Conservation (phyloP, 2,797 vertebrate species). For the Dermochelys coriacea region DNA sequence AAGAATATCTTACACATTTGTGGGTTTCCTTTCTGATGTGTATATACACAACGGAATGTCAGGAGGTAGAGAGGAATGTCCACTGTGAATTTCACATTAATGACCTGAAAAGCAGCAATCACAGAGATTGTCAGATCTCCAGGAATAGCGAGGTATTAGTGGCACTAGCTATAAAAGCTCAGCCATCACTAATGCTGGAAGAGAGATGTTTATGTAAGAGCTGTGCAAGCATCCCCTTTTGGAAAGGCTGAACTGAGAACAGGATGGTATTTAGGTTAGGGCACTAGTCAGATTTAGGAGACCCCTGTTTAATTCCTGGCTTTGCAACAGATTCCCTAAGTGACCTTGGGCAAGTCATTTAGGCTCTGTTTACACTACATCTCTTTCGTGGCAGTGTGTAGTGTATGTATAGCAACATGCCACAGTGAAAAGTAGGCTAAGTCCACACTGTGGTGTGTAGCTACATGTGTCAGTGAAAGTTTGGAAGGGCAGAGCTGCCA, state of each 20-base stretch:
- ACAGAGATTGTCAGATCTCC: conserved; percentile 83
- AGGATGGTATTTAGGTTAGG: background rate
- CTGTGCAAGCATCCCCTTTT: background rate
- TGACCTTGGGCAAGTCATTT: background rate
- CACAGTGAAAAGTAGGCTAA: background rate
- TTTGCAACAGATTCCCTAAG: background rate
- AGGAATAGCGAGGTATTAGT: conserved; percentile 71
- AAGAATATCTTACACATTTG: background rate
- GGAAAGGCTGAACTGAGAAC: background rate
- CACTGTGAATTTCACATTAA: conserved; percentile 88
- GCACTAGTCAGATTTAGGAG: background rate
- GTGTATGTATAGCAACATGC: background rate
- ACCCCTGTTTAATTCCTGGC: background rate
- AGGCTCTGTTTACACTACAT: background rate
- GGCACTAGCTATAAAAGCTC: conserved; percentile 47
- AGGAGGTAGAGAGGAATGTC: conserved; percentile 82
- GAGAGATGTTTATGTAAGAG: background rate
- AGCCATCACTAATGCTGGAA: conserved; percentile 82
- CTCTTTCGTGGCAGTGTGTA: background rate
- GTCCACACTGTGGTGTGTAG: background rate
- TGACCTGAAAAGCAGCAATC: conserved; percentile 89
- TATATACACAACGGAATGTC: conserved; percentile 80
- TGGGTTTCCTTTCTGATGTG: background rate
- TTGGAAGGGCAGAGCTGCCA: background rate
- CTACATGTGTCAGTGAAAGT: background rate